Conservation (phyloP, 2,797 vertebrate species). For the Anabas testudineus region DNA sequence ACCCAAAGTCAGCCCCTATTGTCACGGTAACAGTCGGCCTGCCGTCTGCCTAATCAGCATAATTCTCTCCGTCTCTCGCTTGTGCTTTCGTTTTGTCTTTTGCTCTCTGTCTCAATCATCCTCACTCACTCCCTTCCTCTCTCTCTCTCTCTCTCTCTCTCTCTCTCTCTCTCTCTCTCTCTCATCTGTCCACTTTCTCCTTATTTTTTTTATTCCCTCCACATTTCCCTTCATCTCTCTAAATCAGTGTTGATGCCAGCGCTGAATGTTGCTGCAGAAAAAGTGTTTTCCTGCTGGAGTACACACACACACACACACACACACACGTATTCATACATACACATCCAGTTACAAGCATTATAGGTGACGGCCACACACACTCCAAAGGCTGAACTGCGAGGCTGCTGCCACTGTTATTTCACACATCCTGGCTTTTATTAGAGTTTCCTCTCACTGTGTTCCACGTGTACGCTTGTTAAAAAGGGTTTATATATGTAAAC, state of each 20-base stretch:
- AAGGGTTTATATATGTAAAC: conserved; percentile 68
- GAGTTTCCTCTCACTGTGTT: conserved; percentile 62
- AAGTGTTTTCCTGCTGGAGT: conserved; percentile 8
- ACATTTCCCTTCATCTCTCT: background rate
- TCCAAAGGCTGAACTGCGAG: conserved; percentile 34
- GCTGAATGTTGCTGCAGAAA: conserved; percentile 32
- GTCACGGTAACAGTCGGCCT: conserved; percentile 73
- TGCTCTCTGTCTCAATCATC: conserved; percentile 25
- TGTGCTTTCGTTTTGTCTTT: conserved; percentile 39
- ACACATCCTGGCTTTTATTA: conserved; percentile 74
- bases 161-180: background rate
- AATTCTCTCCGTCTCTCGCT: conserved; percentile 49
- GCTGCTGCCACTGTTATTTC: conserved; percentile 68
- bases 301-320: conserved; percentile 5
- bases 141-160: conserved; percentile 1
- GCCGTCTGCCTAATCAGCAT: conserved; percentile 76
- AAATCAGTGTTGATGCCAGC: conserved; percentile 22
- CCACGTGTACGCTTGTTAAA: conserved; percentile 69
- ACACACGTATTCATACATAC: conserved; percentile 1
- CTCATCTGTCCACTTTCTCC: conserved; percentile 3
- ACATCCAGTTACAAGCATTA: conserved; percentile 4
- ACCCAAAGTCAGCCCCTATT: conserved; percentile 72
- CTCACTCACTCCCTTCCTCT: background rate
- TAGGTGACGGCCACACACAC: conserved; percentile 51
- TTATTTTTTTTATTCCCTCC: conserved; percentile 6